Percentiles rank a stretch among this genome's conserved stretches.
These are phyloP conservation scores for Ciconia stormi DNA, from an alignment of 2,113 vertebrate genomes.

Conservation along the genomic window DNA sequence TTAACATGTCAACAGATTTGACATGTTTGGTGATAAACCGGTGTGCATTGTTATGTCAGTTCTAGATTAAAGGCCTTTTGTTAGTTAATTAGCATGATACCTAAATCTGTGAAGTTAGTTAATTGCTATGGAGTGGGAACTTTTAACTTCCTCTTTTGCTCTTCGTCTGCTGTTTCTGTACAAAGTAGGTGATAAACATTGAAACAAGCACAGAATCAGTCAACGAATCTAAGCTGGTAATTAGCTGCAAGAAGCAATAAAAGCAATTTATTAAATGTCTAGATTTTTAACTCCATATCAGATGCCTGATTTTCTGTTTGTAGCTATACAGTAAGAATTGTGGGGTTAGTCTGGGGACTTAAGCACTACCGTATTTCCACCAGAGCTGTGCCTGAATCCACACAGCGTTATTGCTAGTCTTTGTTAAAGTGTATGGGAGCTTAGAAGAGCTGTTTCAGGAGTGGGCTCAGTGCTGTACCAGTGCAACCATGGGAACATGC, in stretches of 20 bases:
- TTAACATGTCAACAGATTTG: not conserved
- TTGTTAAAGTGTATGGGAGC: not conserved
- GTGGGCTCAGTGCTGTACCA: too few species aligned
- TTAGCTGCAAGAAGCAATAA: not conserved
- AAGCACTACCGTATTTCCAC: accelerated
- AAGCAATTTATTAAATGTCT: not conserved
- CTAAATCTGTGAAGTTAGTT: not conserved
- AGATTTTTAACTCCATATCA: not conserved
- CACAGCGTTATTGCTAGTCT: not conserved
- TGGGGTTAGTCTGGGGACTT: not conserved
- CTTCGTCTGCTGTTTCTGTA: not conserved
- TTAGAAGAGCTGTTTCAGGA: not conserved
- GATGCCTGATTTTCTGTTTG: not conserved
- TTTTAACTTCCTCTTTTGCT: not conserved
- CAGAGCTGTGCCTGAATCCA: not conserved
- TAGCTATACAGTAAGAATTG: not conserved
- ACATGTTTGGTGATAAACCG: not conserved
- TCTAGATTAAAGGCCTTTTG: not conserved
- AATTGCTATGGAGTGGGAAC: not conserved
- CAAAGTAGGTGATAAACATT: not conserved
- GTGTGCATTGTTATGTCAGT: not conserved
- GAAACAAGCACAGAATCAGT: not conserved
- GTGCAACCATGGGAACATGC: not conserved
- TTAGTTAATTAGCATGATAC: not conserved
- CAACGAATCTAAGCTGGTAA: not conserved